Conservation (phyloP, 2,113 vertebrate species). For the Stercorarius parasiticus region DNA sequence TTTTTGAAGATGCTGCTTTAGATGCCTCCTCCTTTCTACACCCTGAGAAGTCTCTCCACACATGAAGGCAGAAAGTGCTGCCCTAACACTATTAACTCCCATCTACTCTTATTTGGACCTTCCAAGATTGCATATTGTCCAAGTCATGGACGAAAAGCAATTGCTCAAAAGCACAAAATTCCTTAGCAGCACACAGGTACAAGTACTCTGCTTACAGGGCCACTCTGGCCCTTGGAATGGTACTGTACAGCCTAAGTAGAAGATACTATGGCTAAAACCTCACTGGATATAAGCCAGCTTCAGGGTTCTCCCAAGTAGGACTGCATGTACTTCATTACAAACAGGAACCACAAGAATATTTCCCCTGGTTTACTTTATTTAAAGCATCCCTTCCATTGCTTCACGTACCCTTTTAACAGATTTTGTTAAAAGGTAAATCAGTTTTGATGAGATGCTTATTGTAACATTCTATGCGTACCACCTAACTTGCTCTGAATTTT, state of each 20-base stretch:
- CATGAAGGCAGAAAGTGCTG: background rate
- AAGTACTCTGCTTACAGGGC: background rate
- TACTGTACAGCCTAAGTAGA: rapidly evolving
- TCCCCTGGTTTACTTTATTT: background rate
- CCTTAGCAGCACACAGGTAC: background rate
- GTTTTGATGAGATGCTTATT: background rate
- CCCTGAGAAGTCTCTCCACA: background rate
- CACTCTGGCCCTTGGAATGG: background rate
- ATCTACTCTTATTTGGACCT: background rate
- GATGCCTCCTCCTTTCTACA: background rate
- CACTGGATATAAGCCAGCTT: background rate
- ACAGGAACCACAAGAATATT: background rate
- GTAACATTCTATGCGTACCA: rapidly evolving
- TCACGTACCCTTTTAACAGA: rapidly evolving
- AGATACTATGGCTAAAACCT: background rate
- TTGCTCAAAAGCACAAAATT: background rate
- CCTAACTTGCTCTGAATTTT: background rate
- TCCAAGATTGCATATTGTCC: background rate
- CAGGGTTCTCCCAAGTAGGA: background rate
- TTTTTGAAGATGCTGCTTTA: background rate
- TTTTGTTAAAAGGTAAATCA: background rate
- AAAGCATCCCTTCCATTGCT: background rate
- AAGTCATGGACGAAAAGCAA: background rate
- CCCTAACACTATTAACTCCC: background rate
- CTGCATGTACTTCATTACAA: background rate